Base-by-base conservation (phyloP, 2,113 vertebrate genomes). In the Myxocyprinus asiaticus region DNA sequence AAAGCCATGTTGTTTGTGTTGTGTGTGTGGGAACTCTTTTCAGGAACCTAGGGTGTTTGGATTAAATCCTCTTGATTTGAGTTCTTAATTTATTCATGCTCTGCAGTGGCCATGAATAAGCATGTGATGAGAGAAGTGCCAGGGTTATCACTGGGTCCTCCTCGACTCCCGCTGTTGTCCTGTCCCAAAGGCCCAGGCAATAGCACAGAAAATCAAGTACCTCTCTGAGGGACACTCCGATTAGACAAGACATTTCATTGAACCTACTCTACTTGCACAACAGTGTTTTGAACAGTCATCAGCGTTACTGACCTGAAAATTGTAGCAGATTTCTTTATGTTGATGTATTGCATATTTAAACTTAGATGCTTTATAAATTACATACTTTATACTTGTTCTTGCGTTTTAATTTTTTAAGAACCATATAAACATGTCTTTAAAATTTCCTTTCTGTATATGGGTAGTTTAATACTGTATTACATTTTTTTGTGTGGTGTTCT, bases 101-200 rank as follows among this genome's bases (percentile, higher is more conserved):
- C 0, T 80, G 15, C 88, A 99, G 85, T 98, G 77, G 90, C 95
- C 0, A 91, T 98, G 85, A 98, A 94, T 84, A 99, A 99, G 91
- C 93, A 94, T 84, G 81, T 98, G 81, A 96, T 98, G 96, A 91
- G 78, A 0, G 84, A 92, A 53, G 70, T 96, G 80, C 98, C 98
- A 2, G 96, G 96, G 63, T 88, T 99, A 86, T 68, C 85, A 4
- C 92, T 99, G 88, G 98, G 98, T n/a, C 96, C 97, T 3, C 96
- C 97, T 3, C 94, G 96, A 7, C 93, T 94, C 65, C 98, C 98
- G 0, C 81, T 98, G 75, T 84, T 87, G 77, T 87, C 47, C 0
- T 94, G 94, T 79, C 4, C 87, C 82, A 4, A 84, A 81, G 9
- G 88, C 88, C 0, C 0, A 11, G 62, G 61, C 85, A 65, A 91